Evolutionary conservation across 2,113 vertebrate genomes (phyloP).

Genomic region (Bubo blakistoni): DNA sequence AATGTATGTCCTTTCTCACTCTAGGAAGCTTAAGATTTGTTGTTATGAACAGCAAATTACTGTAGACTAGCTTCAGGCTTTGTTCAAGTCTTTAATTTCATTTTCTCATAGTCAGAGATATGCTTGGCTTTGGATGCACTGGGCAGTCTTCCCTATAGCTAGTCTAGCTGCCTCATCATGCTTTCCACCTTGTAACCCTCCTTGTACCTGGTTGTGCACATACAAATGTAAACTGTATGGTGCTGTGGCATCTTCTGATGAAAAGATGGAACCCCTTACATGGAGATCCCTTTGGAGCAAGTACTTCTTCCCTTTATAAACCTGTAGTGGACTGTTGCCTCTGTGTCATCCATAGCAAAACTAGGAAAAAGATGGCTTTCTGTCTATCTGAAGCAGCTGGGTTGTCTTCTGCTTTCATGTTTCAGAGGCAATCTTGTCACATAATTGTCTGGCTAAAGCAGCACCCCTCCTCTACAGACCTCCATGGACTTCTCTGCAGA

Average conservation of each 20-base stretch:
- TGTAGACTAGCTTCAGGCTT: background rate
- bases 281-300: background rate
- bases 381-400: too few species aligned
- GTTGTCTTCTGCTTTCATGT: background rate
- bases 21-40: background rate
- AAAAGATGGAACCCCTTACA: background rate
- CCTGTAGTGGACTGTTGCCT: background rate
- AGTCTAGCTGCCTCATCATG: background rate
- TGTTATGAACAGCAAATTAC: background rate
- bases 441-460: background rate
- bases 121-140: background rate
- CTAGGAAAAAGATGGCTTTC: background rate
- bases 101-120: background rate
- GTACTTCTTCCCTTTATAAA: background rate
- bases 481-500: background rate
- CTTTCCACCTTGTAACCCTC: background rate
- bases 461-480: background rate
- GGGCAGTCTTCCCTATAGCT: background rate
- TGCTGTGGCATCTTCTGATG: background rate
- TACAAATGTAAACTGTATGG: too few species aligned
- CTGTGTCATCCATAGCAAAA: background rate
- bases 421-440: background rate
- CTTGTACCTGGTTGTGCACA: background rate
- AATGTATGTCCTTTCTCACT: background rate
- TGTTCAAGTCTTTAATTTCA: background rate